Evolutionary conservation across 2,797 vertebrate genomes (phyloP).

Genomic region (Amphiprion clarkii): DNA sequence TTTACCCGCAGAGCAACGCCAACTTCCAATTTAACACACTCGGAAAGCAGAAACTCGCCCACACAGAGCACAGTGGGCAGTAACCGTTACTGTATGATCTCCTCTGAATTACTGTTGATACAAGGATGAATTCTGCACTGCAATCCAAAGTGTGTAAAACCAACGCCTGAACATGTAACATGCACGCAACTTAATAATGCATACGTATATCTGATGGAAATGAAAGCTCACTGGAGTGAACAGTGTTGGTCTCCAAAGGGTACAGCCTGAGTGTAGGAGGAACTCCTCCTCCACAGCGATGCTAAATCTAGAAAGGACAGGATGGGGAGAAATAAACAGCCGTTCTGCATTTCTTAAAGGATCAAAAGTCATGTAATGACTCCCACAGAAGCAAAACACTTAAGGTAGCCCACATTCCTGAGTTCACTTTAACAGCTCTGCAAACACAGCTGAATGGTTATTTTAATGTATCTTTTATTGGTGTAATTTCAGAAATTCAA

Average conservation of each 20-base stretch:
- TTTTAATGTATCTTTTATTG: constrained; percentile 8
- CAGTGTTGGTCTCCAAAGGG: constrained; percentile 38
- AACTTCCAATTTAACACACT: constrained; percentile 69
- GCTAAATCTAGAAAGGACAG: constrained; percentile 62
- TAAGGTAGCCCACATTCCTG: constrained; percentile 26
- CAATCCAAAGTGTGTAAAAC: constrained; percentile 12
- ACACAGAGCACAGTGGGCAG: constrained; percentile 62
- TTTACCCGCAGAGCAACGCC: constrained; percentile 64
- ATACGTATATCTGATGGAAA: constrained; percentile 43
- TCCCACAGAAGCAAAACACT: constrained; percentile 61
- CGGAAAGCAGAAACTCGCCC: constrained; percentile 53
- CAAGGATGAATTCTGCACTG: constrained; percentile 32
- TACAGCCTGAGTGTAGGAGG: constrained; percentile 65
- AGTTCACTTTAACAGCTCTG: constrained; percentile 24
- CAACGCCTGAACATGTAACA: background rate
- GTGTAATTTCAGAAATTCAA: constrained; percentile 21
- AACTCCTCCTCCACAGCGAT: constrained; percentile 60
- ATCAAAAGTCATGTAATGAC: constrained; percentile 64
- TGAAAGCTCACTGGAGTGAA: constrained; percentile 41
- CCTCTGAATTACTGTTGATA: constrained; percentile 56
- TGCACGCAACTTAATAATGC: constrained; percentile 28
- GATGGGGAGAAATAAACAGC: constrained; percentile 63
- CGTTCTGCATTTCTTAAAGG: constrained; percentile 55
- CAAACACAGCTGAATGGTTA: constrained; percentile 18
- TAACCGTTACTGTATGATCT: constrained; percentile 45